A percentile compares a stretch with the other conserved stretches of the same genome.
Evolutionary conservation across 2,888 invertebrate genomes (phyloP).

Genomic region (Isotomurus palustris): DNA sequence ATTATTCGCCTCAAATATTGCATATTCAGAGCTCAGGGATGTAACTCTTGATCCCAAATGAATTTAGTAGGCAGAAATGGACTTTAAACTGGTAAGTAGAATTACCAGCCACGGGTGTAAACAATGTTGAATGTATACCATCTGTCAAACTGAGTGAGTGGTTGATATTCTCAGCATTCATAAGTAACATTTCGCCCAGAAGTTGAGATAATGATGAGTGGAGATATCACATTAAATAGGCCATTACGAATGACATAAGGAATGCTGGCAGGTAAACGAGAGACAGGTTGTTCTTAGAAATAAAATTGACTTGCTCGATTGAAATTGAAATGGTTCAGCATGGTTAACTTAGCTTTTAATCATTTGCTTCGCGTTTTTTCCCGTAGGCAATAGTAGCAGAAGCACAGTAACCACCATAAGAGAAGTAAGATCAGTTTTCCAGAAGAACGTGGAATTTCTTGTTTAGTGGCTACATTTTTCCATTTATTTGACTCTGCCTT

Average conservation of each 20-base stretch:
- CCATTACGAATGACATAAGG: slow-evolving; percentile 12
- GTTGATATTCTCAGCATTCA: not conserved
- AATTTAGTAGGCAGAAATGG: no score
- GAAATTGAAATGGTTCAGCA: slow-evolving; percentile 14
- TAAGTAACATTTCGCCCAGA: not conserved
- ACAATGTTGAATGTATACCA: no score
- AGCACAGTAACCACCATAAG: no score
- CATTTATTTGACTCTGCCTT: slow-evolving; percentile 33
- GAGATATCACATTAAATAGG: not conserved
- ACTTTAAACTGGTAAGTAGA: no score
- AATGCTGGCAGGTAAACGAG: slow-evolving; percentile 2
- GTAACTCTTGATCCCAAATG: no score
- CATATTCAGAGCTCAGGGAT: no score
- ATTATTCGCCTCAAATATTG: no score
- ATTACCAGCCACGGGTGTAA: no score
- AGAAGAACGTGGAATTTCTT: slow-evolving; percentile 31
- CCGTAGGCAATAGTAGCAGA: slow-evolving; percentile 2
- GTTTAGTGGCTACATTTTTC: slow-evolving; percentile 37
- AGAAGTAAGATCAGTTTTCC: slow-evolving; percentile 16
- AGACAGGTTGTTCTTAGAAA: not conserved
- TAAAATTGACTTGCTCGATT: slow-evolving; percentile 9
- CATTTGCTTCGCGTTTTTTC: slow-evolving; percentile 17
- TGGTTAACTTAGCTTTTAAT: slow-evolving; percentile 8
- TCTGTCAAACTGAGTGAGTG: no score
- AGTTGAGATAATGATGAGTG: not conserved